Conservation (phyloP, 2,797 vertebrate species). For the Crenichthys baileyi region DNA sequence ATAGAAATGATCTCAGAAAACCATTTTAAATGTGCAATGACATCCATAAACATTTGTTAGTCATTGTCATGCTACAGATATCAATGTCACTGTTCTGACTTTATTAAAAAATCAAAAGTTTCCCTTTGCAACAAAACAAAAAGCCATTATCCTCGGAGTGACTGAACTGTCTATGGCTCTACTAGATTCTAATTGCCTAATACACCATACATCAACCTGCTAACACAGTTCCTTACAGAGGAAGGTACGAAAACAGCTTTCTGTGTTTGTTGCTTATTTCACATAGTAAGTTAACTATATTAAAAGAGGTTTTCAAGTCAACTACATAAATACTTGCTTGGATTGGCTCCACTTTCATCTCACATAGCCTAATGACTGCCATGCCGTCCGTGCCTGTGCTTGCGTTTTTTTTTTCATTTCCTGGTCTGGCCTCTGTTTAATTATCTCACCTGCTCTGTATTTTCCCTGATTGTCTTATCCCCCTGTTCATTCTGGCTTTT, state of each 20-base stretch:
- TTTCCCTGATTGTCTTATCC: no score
- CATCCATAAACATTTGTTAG: no score
- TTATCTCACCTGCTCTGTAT: no score
- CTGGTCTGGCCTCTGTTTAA: no score
- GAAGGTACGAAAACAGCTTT: background rate
- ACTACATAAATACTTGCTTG: background rate
- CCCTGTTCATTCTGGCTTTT: no score
- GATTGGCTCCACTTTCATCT: slow-evolving; percentile 30
- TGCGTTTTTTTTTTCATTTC: no score
- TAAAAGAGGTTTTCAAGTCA: background rate
- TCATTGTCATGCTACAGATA: no score
- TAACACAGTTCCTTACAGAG: background rate
- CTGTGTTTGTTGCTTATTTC: background rate
- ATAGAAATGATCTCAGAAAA: no score
- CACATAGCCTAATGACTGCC: slow-evolving; percentile 10
- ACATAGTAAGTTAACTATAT: background rate
- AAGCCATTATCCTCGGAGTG: background rate
- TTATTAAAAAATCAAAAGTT: no score
- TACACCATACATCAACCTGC: background rate
- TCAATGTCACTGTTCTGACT: no score
- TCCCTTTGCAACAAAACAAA: background rate
- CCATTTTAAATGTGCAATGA: no score
- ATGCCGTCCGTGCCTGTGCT: no score
- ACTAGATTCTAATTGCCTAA: background rate
- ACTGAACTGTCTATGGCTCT: background rate